A percentile compares a stretch with the other conserved stretches of the same genome.
Evolutionary conservation across 2,888 invertebrate species (phyloP).

Genomic region (Choreutis nemorana): DNA sequence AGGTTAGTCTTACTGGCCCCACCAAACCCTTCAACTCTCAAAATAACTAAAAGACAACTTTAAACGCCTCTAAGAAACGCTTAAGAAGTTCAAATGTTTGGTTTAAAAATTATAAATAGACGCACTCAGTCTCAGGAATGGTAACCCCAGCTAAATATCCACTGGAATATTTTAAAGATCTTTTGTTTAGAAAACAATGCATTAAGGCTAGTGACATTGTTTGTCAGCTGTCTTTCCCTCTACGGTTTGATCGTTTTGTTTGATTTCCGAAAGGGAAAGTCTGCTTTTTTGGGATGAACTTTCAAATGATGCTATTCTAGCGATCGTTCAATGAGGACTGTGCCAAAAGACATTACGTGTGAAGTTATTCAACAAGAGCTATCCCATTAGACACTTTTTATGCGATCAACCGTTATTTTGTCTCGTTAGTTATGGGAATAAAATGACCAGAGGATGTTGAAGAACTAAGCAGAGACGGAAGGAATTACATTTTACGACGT

Average conservation of each 20-base stretch:
- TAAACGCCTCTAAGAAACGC: slow-evolving; percentile 37
- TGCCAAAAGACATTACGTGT: too few relatives aligned
- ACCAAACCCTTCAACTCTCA: slow-evolving; percentile 26
- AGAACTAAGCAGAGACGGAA: too few relatives aligned
- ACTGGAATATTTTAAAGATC: slow-evolving; percentile 17
- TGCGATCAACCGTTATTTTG: too few relatives aligned
- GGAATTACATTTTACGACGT: too few relatives aligned
- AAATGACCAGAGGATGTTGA: too few relatives aligned
- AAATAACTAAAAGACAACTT: slow-evolving; percentile 43
- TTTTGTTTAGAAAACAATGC: slow-evolving; percentile 53
- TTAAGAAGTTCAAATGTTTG: slow-evolving; percentile 42
- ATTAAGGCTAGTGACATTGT: slow-evolving; percentile 32
- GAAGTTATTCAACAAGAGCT: too few relatives aligned
- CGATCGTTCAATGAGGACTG: too few relatives aligned
- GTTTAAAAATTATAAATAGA: slow-evolving; percentile 47
- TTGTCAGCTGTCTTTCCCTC: slow-evolving; percentile 20
- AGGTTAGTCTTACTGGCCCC: slow-evolving; percentile 24
- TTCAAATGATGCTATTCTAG: too few relatives aligned
- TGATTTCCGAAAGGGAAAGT: too few relatives aligned
- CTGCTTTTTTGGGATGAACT: too few relatives aligned
- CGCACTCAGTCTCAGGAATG: slow-evolving; percentile 26
- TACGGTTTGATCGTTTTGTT: slow-evolving; percentile 10
- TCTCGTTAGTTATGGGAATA: too few relatives aligned
- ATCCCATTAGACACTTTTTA: too few relatives aligned
- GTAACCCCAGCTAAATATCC: slow-evolving; percentile 10